phyloP scores from a whole-genome alignment of 2,797 vertebrate species.

The Calcarius lapponicus region DNA sequence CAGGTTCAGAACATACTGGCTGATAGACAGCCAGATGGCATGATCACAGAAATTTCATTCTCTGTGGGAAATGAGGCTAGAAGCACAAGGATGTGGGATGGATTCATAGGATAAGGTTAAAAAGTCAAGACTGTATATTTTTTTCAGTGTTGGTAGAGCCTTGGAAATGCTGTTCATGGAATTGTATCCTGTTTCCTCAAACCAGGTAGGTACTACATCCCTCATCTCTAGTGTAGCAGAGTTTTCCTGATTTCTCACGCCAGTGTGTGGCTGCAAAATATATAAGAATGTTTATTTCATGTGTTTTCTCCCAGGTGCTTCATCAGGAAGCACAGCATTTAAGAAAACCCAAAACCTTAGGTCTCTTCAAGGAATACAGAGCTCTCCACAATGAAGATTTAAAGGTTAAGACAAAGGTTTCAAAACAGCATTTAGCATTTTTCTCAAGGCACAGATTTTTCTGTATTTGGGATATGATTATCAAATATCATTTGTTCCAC shows the following conservation, averaged over 20 bases:
- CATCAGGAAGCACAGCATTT: not conserved
- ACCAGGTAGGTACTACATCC: not conserved
- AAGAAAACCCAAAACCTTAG: not conserved
- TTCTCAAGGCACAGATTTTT: not conserved
- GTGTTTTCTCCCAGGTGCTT: not conserved
- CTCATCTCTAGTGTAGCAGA: not conserved
- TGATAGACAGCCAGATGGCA: constrained; percentile 59
- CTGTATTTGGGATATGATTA: not conserved
- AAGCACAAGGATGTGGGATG: constrained; percentile 24
- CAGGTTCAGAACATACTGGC: constrained; percentile 40
- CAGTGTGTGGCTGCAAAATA: not conserved
- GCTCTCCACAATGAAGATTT: not conserved
- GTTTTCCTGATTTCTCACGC: not conserved
- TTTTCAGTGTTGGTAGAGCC: not conserved
- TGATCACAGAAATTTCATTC: constrained; percentile 43
- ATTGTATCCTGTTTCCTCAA: not conserved
- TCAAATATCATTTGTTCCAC: not conserved
- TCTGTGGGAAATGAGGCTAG: constrained; percentile 38
- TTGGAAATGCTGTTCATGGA: not conserved
- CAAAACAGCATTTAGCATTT: not conserved
- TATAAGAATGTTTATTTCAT: not conserved
- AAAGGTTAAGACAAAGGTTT: not conserved
- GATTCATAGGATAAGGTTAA: constrained; percentile 26
- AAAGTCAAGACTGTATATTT: not conserved
- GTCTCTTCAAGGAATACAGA: not conserved